Base-by-base conservation (phyloP, 2,888 invertebrate species). In the Brachypalpus laphriformis region DNA sequence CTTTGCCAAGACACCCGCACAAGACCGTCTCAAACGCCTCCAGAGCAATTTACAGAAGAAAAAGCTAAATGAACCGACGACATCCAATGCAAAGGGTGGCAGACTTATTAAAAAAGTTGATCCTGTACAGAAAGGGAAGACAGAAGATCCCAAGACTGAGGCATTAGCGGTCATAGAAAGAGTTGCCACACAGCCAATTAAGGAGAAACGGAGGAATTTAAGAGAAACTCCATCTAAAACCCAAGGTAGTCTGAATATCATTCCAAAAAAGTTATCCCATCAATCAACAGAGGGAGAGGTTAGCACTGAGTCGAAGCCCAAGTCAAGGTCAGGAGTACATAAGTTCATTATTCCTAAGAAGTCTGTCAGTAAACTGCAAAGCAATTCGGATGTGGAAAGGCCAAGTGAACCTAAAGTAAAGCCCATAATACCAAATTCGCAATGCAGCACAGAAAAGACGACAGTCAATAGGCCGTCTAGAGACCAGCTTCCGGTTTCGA, bases 1-100 rank as follows among this genome's bases (percentile, higher is more conserved):
- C 8, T 25, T 47, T 1, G 5, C 16, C 2, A 71, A 57, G 14
- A 82, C 86, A 1, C 86, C 88, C 1, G 88, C 91, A 0, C 90
- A 91, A 68, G 90, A 90, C 71, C 90, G 91, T 0, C 88, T 91
- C 0, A 90, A 90, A 40, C 87, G 89, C 2, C 71, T 91, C 14
- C 90, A 90, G 72, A 77, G 71, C 2, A 87, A 87, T 8, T 68
- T 90, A 2, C 88, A 87, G 31, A 80, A 86, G 4, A 16, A 7
- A 28, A 65, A 40, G 3, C 20, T 34, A 3, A 77, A 80, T 28
- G 80, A 77, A 2, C 68, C 82, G 9, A 37, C 40, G 1, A 1
- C 18, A 0, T 2, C 7, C 1, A 59, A 57, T 0, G 34, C 28
- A 4, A 66, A 56, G 20, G 18, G 7, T 20, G 47, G 20, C n/a